Conservation (phyloP, 2,888 invertebrate species). For the Ophion costatus region DNA sequence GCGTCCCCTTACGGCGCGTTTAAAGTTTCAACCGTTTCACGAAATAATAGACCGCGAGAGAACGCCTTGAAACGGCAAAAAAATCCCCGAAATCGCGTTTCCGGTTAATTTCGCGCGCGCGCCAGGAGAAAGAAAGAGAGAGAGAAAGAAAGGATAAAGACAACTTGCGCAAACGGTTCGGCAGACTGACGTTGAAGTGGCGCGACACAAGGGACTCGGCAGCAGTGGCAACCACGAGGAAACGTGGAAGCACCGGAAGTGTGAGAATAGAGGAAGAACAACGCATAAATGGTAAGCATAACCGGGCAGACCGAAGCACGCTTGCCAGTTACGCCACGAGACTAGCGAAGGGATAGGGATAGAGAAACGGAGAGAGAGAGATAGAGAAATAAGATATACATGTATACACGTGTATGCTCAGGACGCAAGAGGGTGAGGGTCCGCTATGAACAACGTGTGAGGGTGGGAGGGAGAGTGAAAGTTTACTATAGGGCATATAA, state of each 20-base stretch:
- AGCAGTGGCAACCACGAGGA: conserved; percentile 49
- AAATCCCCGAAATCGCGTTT: conserved; percentile 25
- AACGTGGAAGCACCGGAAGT: conserved; percentile 59
- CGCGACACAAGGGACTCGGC: conserved; percentile 45
- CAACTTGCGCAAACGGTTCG: conserved; percentile 9
- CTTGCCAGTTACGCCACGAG: conserved; percentile 66
- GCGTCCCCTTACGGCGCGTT: conserved; percentile 68
- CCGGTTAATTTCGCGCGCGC: conserved; percentile 4
- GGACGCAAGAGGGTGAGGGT: conserved; percentile 48
- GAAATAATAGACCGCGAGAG: conserved; percentile 42
- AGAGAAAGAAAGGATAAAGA: not conserved
- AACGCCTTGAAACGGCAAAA: conserved; percentile 33
- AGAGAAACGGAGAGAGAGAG: conserved; percentile 41
- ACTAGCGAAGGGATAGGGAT: conserved; percentile 65
- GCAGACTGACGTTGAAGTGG: conserved; percentile 48
- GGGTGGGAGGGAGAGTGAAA: conserved; percentile 56
- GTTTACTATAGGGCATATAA: conserved; percentile 53
- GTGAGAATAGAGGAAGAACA: conserved; percentile 61
- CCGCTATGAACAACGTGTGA: conserved; percentile 49
- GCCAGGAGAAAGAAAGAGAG: not conserved
- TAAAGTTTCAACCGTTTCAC: conserved; percentile 63
- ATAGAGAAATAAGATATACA: not conserved
- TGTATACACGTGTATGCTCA: not conserved
- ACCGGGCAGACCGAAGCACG: conserved; percentile 56
- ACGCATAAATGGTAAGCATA: conserved; percentile 69